Base-by-base conservation (phyloP, 1,140 invertebrate genomes). In the Acromyrmex heyeri region DNA sequence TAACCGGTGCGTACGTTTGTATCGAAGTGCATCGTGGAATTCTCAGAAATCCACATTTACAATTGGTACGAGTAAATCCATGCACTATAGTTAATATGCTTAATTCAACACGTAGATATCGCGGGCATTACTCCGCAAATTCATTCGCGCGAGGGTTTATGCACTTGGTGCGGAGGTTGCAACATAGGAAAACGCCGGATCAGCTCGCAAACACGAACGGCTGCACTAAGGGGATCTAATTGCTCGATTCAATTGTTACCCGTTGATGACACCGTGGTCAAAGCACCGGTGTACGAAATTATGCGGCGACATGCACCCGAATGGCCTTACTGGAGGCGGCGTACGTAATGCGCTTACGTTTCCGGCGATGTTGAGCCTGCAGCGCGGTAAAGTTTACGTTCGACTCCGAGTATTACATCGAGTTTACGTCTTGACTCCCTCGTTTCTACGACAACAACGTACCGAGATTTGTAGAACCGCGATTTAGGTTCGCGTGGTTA, bases 171-270 rank as follows among this genome's bases (percentile, higher is more conserved):
- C 14, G 53, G 18, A 18, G 44, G 34, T 81, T 57, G 69, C 65
- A 70, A 72, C 53, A 53, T 10, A 55, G 38, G 55, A 59, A 53
- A 75, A 75, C 38, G 69, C 69, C 38, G 55, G 70, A 82, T 73
- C 67, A 73, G 67, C 79, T 83, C 59, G 48, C 69, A 75, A 73
- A 62, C 38, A 57, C 69, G 69, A 83, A 75, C 55, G 55, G n/a
- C n/a, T 48, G 67, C 38, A 57, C 79, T 73, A 82, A 83, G 38
- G 53, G 79, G 69, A 83, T 83, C 75, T 75, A 83, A 83, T 83
- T 73, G 55, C 38, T 83, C 69, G 79, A 83, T 83, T 83, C 79
- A 83, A 75, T 83, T 83, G 79, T 83, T 83, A 21, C 69, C 57
- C 44, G 67, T 61, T 75, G 69, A 75, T 83, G 69, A 83, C 38